Base-by-base conservation (phyloP, 2,888 invertebrate genomes). In the Exephanes ischioxanthus region DNA sequence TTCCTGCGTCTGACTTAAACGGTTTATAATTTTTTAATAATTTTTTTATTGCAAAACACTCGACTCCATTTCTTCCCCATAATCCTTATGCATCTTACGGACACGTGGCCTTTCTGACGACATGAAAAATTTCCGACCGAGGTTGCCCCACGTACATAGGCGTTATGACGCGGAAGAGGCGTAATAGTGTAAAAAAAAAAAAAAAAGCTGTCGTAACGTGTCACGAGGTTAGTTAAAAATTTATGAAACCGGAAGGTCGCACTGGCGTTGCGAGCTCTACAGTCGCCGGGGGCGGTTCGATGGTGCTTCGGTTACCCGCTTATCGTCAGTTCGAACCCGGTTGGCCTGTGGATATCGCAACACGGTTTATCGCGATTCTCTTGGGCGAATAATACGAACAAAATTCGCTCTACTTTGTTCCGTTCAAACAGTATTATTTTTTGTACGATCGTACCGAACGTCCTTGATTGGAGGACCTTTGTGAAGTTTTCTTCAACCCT, bases 261-360 rank as follows among this genome's bases (percentile, higher is more conserved):
- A 77, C 61, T 48, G 48, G 51, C 45, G 58, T 61, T 61, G 71
- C 82, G 53, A 51, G 67, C 75, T 68, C 11, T 58, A 22, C 11
- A 48, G 55, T 51, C 7, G 22, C 48, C 63, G 68, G 7, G 33
- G n/a, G 48, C 45, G 58, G 75, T 67, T 67, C 22, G 26, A 26
- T 53, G 37, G 33, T 55, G 61, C 66, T 51, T 11, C 37, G 53
- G 33, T 51, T 33, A 33, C 30, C 30, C 16, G n/a, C 16, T 14
- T 19, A 41, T 26, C n/a, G 48, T 71, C 79, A 86, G 88, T 88
- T 90, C 86, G 61, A 86, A 88, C 87, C 84, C 90, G 89, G 89
- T 91, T 89, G 87, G 89, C 79, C 88, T 88, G 89, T 79, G 89
- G 87, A 87, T 30, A 51, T 84, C 30, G 86, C 77, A 77, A 19